Percentiles rank a stretch among this genome's conserved stretches.
Evolutionary conservation across 1,140 invertebrate genomes (phyloP).

Genomic region (Drosophila jambulina): DNA sequence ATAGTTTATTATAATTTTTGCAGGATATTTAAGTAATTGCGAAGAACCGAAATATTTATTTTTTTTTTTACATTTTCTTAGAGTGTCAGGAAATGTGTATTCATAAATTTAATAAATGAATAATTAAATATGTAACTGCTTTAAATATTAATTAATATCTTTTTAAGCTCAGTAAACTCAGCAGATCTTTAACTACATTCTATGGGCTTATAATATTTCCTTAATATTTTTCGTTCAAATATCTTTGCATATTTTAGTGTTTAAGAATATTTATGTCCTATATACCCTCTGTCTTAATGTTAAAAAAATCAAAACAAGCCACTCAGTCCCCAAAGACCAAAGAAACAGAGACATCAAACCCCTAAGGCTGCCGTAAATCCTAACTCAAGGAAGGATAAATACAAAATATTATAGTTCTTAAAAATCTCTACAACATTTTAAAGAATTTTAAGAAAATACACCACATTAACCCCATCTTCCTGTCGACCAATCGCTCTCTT

Average conservation of each 20-base stretch:
- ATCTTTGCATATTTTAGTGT: not conserved
- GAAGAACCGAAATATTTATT: not conserved
- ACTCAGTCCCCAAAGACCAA: not conserved
- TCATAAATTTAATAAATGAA: too few species aligned
- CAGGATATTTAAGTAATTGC: not conserved
- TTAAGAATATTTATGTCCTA: not conserved
- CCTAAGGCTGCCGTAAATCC: not conserved
- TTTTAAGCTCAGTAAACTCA: too few species aligned
- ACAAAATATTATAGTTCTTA: not conserved
- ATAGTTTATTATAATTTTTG: too few species aligned
- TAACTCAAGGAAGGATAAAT: not conserved
- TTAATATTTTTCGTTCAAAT: not conserved
- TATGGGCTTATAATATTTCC: not conserved
- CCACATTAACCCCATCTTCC: constrained; percentile 20
- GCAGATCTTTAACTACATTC: too few species aligned
- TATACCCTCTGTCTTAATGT: too few species aligned
- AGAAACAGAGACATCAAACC: too few species aligned
- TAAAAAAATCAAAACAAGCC: not conserved
- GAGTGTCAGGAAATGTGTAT: too few species aligned
- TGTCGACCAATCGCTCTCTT: not conserved
- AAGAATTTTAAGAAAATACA: constrained; percentile 4
- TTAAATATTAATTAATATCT: not conserved
- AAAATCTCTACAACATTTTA: not conserved
- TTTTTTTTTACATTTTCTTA: not conserved
- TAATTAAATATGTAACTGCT: not conserved